These are phyloP conservation scores for Pristionchus mayeri DNA, from an alignment of 2,888 invertebrate genomes.

Conservation along the genomic window DNA sequence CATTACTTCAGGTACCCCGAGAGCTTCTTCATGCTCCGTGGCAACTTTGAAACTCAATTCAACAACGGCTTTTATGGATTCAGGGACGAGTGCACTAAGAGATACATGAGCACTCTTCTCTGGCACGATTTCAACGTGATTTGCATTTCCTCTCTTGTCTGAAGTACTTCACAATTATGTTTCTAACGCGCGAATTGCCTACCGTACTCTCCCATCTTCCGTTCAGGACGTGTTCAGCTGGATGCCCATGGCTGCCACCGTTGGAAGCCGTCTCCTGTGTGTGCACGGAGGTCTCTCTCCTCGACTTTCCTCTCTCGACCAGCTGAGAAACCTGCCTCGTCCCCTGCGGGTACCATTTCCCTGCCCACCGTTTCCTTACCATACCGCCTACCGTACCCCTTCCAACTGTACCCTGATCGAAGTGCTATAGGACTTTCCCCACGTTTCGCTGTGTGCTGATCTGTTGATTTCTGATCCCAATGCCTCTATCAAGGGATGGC, in stretches of 20 bases:
- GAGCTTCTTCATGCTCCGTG: too few species aligned
- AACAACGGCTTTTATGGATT: too few species aligned
- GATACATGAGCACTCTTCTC: conserved; percentile 63
- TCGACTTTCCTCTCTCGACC: conserved; percentile 63
- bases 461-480: too few species aligned
- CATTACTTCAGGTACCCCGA: too few species aligned
- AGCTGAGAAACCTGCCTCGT: conserved; percentile 62
- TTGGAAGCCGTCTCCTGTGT: conserved; percentile 68
- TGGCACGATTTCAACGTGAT: conserved; percentile 66
- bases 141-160: too few species aligned
- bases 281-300: conserved; percentile 74
- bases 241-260: conserved; percentile 71
- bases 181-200: too few species aligned
- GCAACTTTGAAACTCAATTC: too few species aligned
- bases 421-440: not conserved
- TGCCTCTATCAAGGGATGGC: too few species aligned
- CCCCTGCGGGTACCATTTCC: conserved; percentile 52
- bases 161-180: too few species aligned
- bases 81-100: too few species aligned
- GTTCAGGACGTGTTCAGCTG: conserved; percentile 69
- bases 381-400: not conserved
- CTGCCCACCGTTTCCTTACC: too few species aligned
- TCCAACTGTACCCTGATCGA: not conserved
- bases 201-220: not conserved
- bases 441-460: too few species aligned